Base-by-base conservation (phyloP, 2,888 invertebrate genomes). In the Eurytoma adleriae region DNA sequence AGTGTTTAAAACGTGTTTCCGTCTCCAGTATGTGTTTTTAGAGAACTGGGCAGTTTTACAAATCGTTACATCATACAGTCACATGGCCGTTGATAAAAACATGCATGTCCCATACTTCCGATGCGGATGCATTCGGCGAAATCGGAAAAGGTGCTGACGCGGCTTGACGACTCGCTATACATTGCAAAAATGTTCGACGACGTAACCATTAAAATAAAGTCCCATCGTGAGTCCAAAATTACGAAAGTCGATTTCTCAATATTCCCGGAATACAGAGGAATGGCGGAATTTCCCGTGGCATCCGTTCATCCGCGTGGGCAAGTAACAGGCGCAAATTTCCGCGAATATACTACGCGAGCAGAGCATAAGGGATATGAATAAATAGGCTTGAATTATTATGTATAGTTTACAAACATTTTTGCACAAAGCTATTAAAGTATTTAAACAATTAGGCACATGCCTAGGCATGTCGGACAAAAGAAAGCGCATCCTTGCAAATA, bases 91-190 rank as follows among this genome's bases (percentile, higher is more conserved):
- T 7, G 40, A 40, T 40, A 40, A 40, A 7, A 2, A 4, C 40
- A 40, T 7, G 40, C 40, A 40, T 40, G 40, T 40, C 16, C 54
- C 54, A 14, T 4, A 3, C 54, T 16, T 54, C 54, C 14, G 16
- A 54, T 3, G 54, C 54, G 13, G 62, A 62, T 27, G 27, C 64
- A 12, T 64, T 64, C 64, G n/a, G 64, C 48, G 40, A 64, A 64
- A 64, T 64, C 40, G n/a, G 18, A 64, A 64, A 64, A 64, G 64
- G 64, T 64, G 64, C 64, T 64, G 64, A 64, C 64, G 64, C 64
- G 14, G 30, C n/a, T 14, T 27, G 61, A 27, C 61, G 61, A 24
- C 61, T 62, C 61, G 61, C 27, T n/a, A n/a, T 24, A 30, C 62
- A 16, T 30, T 18, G 48, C 13, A 64, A 64, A 64, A 64, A 64